Conservation (phyloP, 2,797 vertebrate species). For the Glyptemys insculpta region DNA sequence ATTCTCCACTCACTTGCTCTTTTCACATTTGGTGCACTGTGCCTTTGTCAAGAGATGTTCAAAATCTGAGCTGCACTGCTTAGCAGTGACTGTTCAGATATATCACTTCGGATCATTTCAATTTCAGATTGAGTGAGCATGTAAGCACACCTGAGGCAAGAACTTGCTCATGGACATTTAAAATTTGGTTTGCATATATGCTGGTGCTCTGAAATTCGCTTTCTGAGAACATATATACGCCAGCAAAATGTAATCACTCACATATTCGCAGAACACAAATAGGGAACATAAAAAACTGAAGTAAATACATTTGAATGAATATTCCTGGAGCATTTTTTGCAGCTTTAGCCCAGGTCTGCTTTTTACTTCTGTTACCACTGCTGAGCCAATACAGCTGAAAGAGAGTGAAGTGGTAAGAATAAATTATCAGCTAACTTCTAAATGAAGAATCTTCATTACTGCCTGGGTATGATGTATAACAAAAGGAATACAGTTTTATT, state of each 20-base stretch:
- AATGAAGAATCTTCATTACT: neutral
- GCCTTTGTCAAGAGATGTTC: neutral
- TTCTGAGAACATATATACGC: neutral
- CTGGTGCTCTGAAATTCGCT: neutral
- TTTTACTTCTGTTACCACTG: neutral
- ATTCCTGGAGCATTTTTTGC: neutral
- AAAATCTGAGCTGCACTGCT: neutral
- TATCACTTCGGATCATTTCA: neutral
- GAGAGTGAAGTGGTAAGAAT: neutral
- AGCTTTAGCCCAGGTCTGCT: neutral
- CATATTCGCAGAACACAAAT: neutral
- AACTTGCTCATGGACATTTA: neutral
- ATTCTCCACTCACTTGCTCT: neutral
- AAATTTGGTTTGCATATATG: neutral
- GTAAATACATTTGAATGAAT: neutral
- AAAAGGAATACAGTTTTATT: neutral
- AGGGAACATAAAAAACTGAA: neutral
- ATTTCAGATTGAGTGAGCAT: neutral
- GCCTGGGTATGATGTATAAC: neutral
- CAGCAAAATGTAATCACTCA: neutral
- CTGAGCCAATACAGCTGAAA: neutral
- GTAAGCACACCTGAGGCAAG: neutral
- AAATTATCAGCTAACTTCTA: constrained; percentile 35
- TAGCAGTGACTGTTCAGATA: neutral
- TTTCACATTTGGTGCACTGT: neutral